Conservation (phyloP, 2,113 vertebrate species). For the Proteles cristata region DNA sequence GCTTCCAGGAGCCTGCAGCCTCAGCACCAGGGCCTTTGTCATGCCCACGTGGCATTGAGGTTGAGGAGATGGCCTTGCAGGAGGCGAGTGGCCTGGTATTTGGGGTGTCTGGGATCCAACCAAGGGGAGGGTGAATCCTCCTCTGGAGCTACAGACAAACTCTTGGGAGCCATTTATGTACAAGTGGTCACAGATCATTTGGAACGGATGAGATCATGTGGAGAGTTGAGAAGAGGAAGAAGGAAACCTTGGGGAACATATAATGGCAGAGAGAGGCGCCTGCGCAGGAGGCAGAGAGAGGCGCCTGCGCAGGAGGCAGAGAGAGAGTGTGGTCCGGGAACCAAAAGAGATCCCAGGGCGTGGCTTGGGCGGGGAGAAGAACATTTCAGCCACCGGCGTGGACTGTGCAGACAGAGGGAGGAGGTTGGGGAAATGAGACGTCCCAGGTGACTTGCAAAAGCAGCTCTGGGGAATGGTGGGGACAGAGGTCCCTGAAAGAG, state of each 20-base stretch:
- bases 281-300: not conserved
- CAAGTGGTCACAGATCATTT: not conserved
- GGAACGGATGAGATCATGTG: not conserved
- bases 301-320: not conserved
- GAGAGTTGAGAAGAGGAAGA: slow-evolving; percentile 30
- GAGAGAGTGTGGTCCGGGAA: not conserved
- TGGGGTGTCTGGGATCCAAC: not conserved
- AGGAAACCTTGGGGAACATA: not conserved
- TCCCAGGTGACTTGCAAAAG: slow-evolving; percentile 65
- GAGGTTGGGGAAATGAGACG: slow-evolving; percentile 13
- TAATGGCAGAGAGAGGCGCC: not conserved
- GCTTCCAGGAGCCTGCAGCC: not conserved
- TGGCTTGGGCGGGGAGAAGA: not conserved
- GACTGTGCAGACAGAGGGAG: not conserved
- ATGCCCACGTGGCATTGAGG: not conserved
- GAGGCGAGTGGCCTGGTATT: not conserved
- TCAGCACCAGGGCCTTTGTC: not conserved
- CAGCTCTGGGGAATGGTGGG: not conserved
- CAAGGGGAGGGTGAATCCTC: not conserved
- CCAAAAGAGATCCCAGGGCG: not conserved
- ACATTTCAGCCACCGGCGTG: not conserved
- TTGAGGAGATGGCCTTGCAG: not conserved
- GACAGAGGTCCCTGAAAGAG: slow-evolving; percentile 21
- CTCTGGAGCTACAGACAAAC: not conserved
- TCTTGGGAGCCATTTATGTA: slow-evolving; percentile 26